phyloP scores from a whole-genome alignment of 2,113 vertebrate species.

The Empidonax alnorum region DNA sequence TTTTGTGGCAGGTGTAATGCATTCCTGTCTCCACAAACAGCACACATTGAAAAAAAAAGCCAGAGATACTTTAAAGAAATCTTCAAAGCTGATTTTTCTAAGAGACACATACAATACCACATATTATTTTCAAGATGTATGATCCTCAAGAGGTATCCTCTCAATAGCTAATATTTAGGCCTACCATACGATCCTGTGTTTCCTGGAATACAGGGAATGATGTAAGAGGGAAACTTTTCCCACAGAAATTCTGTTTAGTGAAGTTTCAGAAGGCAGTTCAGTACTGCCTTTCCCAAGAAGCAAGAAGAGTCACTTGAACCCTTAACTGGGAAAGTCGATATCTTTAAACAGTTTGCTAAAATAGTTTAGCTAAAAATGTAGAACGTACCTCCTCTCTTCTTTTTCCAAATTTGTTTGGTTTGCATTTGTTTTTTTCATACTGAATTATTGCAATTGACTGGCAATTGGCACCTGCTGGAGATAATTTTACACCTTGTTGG shows the following conservation, averaged over 20 bases:
- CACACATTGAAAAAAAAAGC: slow-evolving; percentile 5
- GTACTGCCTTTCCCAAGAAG: background rate
- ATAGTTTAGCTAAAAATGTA: background rate
- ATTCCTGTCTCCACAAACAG: slow-evolving; percentile 48
- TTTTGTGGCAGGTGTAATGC: slow-evolving; percentile 42
- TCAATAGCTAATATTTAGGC: background rate
- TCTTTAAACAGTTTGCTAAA: background rate
- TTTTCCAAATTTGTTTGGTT: background rate
- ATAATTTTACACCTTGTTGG: background rate
- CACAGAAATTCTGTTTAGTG: background rate
- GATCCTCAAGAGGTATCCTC: background rate
- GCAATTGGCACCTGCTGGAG: background rate
- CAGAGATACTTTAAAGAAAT: slow-evolving; percentile 39
- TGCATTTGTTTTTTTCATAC: background rate
- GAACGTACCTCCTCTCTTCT: background rate
- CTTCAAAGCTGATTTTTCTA: slow-evolving; percentile 56
- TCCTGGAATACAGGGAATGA: background rate
- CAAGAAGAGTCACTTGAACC: background rate
- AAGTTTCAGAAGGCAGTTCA: background rate
- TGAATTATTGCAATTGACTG: background rate
- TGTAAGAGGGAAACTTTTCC: background rate
- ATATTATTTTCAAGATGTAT: slow-evolving; percentile 30
- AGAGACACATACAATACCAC: slow-evolving; percentile 18
- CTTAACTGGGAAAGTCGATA: background rate
- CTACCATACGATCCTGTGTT: background rate